Conservation (phyloP, 1,140 invertebrate genomes). For the Berghia stephanieae region DNA sequence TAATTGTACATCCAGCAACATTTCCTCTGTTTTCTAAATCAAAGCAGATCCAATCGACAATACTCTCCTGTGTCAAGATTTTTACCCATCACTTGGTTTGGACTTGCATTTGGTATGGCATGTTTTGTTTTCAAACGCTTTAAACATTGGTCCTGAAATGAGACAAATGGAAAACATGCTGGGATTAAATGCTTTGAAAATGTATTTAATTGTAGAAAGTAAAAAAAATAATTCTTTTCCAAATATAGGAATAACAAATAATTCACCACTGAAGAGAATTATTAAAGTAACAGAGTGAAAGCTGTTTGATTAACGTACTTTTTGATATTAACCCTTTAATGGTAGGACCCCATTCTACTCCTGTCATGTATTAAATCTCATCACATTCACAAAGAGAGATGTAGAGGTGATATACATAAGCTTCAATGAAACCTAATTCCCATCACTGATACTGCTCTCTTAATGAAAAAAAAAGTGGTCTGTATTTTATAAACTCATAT, state of each 20-base stretch:
- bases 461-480: no score
- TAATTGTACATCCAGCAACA: no score
- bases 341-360: no score
- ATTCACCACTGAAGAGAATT: background rate
- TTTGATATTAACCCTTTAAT: background rate
- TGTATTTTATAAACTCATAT: no score
- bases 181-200: no score
- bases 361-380: no score
- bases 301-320: background rate
- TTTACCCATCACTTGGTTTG: slow-evolving; percentile 60
- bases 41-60: slow-evolving; percentile 49
- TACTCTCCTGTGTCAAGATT: slow-evolving; percentile 64
- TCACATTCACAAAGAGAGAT: no score
- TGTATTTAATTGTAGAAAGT: no score
- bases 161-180: background rate
- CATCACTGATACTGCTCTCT: no score
- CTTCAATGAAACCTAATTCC: no score
- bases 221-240: background rate
- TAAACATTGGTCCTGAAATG: slow-evolving; percentile 59
- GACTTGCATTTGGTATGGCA: slow-evolving; percentile 54
- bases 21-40: no score
- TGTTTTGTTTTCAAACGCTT: slow-evolving; percentile 51
- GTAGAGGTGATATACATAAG: no score
- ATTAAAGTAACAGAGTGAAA: background rate
- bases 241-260: background rate